Evolutionary conservation across 2,888 invertebrate species (phyloP).

Genomic region (Thyatira batis): DNA sequence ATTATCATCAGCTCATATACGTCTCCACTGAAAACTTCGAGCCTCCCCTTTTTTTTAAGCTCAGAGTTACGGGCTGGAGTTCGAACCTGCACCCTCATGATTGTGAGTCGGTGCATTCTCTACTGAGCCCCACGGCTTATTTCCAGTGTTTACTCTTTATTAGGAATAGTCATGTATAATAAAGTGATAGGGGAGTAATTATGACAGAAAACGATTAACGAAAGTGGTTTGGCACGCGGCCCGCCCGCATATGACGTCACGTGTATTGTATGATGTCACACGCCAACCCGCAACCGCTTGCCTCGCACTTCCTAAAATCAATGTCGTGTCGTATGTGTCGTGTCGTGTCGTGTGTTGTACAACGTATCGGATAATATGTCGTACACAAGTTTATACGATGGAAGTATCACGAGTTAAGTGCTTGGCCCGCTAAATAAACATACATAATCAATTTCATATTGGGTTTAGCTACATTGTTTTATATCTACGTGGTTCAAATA

Average conservation of each 20-base stretch:
- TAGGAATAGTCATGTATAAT: conserved; percentile 29
- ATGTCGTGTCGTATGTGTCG: conserved; percentile 41
- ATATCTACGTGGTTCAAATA: too few species aligned
- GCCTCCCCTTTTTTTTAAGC: too few species aligned
- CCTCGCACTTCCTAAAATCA: conserved; percentile 48
- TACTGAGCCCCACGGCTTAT: too few species aligned
- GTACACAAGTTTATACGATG: background rate
- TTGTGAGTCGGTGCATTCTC: too few species aligned
- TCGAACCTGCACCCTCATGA: too few species aligned
- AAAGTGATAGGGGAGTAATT: conserved; percentile 61
- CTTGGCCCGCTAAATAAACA: background rate
- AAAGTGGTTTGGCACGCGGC: conserved; percentile 65
- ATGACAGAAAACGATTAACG: conserved; percentile 60
- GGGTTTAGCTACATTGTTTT: too few species aligned
- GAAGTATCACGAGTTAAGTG: background rate
- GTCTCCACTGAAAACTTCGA: too few species aligned
- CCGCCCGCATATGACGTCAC: conserved; percentile 63
- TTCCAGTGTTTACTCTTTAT: too few species aligned
- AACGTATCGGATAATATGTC: background rate
- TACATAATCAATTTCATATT: background rate
- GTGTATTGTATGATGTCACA: conserved; percentile 39
- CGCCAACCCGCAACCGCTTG: conserved; percentile 28
- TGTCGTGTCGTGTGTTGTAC: conserved; percentile 32
- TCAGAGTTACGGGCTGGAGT: too few species aligned
- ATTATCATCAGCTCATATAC: too few species aligned